phyloP scores from a whole-genome alignment of 2,888 invertebrate genomes.

The Protonemura montana region DNA sequence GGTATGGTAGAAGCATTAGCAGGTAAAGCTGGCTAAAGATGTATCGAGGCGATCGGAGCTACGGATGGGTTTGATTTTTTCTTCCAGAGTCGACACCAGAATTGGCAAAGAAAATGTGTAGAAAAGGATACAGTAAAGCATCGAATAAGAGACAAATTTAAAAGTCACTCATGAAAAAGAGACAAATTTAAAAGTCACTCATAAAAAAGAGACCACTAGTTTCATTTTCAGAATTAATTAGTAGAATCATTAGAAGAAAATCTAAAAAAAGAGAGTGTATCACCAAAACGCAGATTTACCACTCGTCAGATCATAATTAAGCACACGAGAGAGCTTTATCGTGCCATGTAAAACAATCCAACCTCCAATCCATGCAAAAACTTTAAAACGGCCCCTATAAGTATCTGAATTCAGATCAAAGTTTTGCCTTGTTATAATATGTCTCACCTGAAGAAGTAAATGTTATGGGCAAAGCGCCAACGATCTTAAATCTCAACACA shows the following conservation, averaged over 20 bases:
- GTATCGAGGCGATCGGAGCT: not conserved
- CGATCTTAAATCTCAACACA: not conserved
- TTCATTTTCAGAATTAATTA: too few relatives aligned
- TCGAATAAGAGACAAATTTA: not conserved
- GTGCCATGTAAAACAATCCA: too few relatives aligned
- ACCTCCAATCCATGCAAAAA: too few relatives aligned
- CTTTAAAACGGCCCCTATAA: not conserved
- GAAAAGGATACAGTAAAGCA: not conserved
- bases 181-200: too few relatives aligned
- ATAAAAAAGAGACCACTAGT: too few relatives aligned
- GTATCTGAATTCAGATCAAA: not conserved
- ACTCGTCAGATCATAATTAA: too few relatives aligned
- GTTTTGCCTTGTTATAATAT: not conserved
- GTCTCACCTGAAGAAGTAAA: not conserved
- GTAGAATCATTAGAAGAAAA: too few relatives aligned
- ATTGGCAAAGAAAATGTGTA: not conserved
- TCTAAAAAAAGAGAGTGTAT: too few relatives aligned
- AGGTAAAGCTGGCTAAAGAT: not conserved
- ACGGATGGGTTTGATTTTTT: not conserved
- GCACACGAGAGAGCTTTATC: too few relatives aligned
- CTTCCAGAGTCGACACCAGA: not conserved
- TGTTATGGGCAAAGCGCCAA: not conserved
- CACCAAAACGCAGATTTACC: too few relatives aligned
- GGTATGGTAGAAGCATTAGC: not conserved
- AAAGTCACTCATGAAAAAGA: not conserved